These are phyloP conservation scores for Arnoldichthys spilopterus DNA, from an alignment of 2,797 vertebrate species.

Conservation along the genomic window DNA sequence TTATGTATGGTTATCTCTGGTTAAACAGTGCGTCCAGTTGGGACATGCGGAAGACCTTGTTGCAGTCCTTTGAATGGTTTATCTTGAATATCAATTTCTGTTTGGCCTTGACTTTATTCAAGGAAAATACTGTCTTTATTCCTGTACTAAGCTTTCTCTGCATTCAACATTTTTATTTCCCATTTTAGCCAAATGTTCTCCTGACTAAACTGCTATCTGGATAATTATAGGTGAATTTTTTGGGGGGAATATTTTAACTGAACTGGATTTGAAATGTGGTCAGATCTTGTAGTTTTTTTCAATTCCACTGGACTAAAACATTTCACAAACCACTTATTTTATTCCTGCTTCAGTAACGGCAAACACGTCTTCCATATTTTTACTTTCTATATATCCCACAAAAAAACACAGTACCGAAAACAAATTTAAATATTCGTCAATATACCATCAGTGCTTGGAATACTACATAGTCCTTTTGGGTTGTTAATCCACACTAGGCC, in stretches of 20 bases:
- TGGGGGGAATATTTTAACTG: background rate
- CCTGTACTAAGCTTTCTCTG: slow-evolving; percentile 7
- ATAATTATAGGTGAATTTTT: background rate
- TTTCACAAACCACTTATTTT: background rate
- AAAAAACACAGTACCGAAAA: too few relatives aligned
- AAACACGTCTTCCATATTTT: background rate
- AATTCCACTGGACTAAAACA: background rate
- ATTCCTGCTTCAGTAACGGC: background rate
- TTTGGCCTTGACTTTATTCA: background rate
- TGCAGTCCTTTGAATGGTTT: background rate
- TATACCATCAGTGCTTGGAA: background rate
- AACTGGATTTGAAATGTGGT: background rate
- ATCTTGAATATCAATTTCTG: slow-evolving; percentile 17
- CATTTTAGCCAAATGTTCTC: background rate
- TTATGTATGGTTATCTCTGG: background rate
- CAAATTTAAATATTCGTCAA: too few relatives aligned
- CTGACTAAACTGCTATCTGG: background rate
- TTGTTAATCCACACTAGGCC: background rate
- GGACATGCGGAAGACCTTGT: slow-evolving; percentile 22
- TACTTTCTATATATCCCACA: too few relatives aligned
- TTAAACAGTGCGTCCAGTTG: slow-evolving; percentile 7
- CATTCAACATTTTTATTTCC: slow-evolving; percentile 12
- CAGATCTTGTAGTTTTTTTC: background rate
- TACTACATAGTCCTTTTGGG: background rate
- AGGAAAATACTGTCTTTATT: background rate